Percentiles rank a stretch among this genome's conserved stretches.
Conservation (phyloP, 2,797 vertebrate species). For the Halcyon leucocephala region DNA sequence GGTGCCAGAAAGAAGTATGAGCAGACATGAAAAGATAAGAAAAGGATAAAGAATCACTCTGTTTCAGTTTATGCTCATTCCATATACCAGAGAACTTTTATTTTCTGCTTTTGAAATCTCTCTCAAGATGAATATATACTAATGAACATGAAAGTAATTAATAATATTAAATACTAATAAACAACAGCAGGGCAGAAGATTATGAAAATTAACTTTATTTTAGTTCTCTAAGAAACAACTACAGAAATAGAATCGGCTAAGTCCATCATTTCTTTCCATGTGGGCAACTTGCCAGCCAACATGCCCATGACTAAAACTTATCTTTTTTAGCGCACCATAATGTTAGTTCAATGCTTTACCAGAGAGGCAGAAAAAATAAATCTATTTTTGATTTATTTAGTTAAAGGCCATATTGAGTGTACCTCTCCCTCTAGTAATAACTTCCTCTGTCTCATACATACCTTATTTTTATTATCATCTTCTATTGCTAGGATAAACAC, state of each 20-base stretch:
- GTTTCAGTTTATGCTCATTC: background rate
- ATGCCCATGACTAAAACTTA: background rate
- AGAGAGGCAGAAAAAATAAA: constrained; percentile 3
- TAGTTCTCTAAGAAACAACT: background rate
- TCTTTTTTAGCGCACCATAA: background rate
- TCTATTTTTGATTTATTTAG: constrained; percentile 17
- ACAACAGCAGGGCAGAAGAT: background rate
- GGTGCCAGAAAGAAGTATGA: background rate
- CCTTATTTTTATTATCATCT: background rate
- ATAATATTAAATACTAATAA: constrained; percentile 16
- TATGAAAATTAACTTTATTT: background rate
- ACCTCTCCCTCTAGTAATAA: background rate
- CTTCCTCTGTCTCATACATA: background rate
- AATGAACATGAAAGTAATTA: constrained; percentile 39
- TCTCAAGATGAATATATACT: constrained; percentile 9
- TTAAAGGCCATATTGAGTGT: background rate
- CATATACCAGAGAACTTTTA: background rate
- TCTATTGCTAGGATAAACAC: background rate
- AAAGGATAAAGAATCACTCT: background rate
- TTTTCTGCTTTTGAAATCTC: constrained; percentile 11
- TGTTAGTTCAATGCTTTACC: background rate
- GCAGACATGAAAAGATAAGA: background rate
- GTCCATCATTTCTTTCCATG: background rate
- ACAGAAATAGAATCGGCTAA: background rate
- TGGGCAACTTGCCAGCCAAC: background rate